Conservation (phyloP, 1,140 invertebrate species). For the Tetramorium alpestre region DNA sequence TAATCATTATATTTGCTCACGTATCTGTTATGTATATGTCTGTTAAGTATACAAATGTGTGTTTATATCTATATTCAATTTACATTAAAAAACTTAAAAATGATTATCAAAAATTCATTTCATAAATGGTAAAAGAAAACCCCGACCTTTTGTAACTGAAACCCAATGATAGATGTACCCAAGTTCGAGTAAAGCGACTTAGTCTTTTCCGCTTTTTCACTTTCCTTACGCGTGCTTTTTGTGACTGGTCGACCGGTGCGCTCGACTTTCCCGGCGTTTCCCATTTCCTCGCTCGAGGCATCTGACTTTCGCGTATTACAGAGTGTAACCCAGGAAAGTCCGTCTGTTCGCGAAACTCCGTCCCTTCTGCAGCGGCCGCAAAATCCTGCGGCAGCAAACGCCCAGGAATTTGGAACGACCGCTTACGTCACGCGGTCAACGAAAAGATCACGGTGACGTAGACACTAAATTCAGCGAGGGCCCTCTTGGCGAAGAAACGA, state of each 20-base stretch:
- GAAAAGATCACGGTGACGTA: constrained; percentile 61
- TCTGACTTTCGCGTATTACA: constrained; percentile 49
- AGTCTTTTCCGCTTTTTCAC: background rate
- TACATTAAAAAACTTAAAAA: background rate
- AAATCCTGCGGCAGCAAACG: constrained; percentile 33
- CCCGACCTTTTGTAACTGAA: background rate
- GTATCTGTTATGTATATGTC: background rate
- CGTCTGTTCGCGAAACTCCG: constrained; percentile 2
- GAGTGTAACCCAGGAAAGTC: constrained; percentile 38
- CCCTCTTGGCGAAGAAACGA: background rate
- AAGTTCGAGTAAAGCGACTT: constrained; percentile 20
- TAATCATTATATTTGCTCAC: background rate
- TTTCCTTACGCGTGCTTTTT: constrained; percentile 32
- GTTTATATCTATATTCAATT: background rate
- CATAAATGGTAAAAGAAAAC: background rate
- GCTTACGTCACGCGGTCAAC: constrained; percentile 53
- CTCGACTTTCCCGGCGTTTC: constrained; percentile 40
- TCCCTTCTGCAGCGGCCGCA: background rate
- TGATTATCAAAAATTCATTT: background rate
- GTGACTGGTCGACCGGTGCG: background rate
- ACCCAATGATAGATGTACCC: constrained; percentile 10
- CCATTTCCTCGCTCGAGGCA: constrained; percentile 18
- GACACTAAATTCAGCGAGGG: constrained; percentile 51
- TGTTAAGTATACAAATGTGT: background rate
- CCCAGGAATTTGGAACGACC: constrained; percentile 57